These are phyloP conservation scores for Petrocephalus schoutedeni DNA, from an alignment of 2,797 vertebrate genomes.

Conservation along the genomic window DNA sequence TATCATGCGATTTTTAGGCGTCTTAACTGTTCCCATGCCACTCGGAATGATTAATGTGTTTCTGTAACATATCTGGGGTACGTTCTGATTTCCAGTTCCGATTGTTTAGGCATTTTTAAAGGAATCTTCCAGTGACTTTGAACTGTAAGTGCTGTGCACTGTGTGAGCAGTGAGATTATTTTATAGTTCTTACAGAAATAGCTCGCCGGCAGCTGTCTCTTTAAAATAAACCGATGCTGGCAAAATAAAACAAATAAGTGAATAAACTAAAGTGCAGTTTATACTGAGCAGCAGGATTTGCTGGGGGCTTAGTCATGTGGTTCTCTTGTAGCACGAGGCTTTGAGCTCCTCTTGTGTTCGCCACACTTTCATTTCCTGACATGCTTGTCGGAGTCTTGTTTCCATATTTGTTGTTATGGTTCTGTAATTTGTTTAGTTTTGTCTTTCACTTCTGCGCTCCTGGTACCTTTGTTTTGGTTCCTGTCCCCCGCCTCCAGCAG, in stretches of 20 bases:
- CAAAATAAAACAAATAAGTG: background rate
- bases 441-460: background rate
- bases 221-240: background rate
- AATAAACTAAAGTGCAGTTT: background rate
- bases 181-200: constrained; percentile 4
- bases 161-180: background rate
- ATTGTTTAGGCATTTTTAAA: background rate
- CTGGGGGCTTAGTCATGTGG: background rate
- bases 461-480: background rate
- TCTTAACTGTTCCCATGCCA: background rate
- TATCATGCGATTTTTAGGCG: background rate
- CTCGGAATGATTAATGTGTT: background rate
- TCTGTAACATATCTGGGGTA: background rate
- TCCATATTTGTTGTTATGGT: constrained; percentile 2
- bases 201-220: background rate
- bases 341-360: background rate
- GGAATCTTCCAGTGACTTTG: background rate
- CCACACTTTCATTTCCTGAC: background rate
- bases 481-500: background rate
- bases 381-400: background rate
- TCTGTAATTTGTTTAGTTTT: constrained; percentile 6
- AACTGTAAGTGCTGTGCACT: background rate
- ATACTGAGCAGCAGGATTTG: background rate
- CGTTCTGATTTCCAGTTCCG: background rate
- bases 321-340: background rate